These are phyloP conservation scores for Psittacula cyanocephala DNA, from an alignment of 2,113 vertebrate species.

Conservation along the genomic window DNA sequence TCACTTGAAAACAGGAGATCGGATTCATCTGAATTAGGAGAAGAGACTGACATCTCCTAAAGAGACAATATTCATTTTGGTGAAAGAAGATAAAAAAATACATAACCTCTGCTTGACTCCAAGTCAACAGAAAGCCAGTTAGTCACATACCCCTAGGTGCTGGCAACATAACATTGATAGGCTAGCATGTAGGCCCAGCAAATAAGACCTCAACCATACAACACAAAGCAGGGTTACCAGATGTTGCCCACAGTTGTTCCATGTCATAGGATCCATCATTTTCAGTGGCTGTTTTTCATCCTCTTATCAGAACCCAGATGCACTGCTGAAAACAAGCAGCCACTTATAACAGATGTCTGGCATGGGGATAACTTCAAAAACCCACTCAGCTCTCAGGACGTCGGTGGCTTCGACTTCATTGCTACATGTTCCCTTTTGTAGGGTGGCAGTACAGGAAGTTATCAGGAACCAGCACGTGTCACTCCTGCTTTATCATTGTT, in stretches of 20 bases:
- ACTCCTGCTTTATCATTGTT: background rate
- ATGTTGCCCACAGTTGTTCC: background rate
- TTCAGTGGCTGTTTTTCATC: background rate
- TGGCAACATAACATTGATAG: background rate
- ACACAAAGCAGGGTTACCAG: background rate
- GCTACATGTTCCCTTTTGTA: background rate
- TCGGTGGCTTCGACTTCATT: background rate
- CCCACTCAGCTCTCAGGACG: background rate
- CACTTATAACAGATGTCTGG: background rate
- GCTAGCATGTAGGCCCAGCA: background rate
- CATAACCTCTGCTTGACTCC: background rate
- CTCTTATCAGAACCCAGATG: background rate
- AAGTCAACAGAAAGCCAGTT: background rate
- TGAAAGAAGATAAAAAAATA: background rate
- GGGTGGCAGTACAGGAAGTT: background rate
- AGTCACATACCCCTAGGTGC: background rate
- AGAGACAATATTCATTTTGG: background rate
- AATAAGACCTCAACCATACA: background rate
- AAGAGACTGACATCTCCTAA: background rate
- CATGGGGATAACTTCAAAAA: background rate
- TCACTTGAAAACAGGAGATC: background rate
- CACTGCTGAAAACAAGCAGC: background rate
- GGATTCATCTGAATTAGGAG: background rate
- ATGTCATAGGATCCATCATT: fast-evolving
- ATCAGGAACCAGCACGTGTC: background rate